Conservation (phyloP, 2,888 invertebrate genomes). For the Elysia crispata region DNA sequence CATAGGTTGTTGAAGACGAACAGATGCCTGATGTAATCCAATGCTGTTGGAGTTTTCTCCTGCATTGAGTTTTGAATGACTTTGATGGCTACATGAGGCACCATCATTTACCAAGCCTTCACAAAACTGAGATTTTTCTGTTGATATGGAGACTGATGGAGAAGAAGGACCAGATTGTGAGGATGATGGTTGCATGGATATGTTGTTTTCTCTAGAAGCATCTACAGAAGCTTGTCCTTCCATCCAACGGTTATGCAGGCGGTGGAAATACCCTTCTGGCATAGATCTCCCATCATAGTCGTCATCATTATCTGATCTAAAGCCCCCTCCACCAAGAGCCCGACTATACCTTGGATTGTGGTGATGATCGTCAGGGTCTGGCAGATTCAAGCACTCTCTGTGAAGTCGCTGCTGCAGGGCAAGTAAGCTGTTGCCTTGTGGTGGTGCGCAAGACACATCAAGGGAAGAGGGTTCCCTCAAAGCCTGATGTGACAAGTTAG, state of each 20-base stretch:
- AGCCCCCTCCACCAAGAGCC: background rate
- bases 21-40: too few relatives aligned
- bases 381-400: conserved; percentile 40
- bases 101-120: too few relatives aligned
- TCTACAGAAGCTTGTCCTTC: background rate
- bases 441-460: background rate
- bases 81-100: too few relatives aligned
- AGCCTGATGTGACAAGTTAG: too few relatives aligned
- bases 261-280: conserved; percentile 41
- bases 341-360: conserved; percentile 5
- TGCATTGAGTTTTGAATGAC: too few relatives aligned
- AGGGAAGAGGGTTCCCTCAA: too few relatives aligned
- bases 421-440: conserved; percentile 24
- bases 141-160: conserved; percentile 13
- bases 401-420: conserved; percentile 42
- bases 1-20: background rate
- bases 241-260: conserved; percentile 35
- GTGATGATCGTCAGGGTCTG: conserved; percentile 38
- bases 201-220: background rate
- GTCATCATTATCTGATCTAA: too few relatives aligned
- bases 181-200: conserved; percentile 50
- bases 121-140: too few relatives aligned
- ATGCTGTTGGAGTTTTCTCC: too few relatives aligned
- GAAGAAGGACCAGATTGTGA: conserved; percentile 36
- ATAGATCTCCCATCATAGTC: background rate